These are phyloP conservation scores for Catharus ustulatus DNA, from an alignment of 2,797 vertebrate genomes.

Conservation along the genomic window DNA sequence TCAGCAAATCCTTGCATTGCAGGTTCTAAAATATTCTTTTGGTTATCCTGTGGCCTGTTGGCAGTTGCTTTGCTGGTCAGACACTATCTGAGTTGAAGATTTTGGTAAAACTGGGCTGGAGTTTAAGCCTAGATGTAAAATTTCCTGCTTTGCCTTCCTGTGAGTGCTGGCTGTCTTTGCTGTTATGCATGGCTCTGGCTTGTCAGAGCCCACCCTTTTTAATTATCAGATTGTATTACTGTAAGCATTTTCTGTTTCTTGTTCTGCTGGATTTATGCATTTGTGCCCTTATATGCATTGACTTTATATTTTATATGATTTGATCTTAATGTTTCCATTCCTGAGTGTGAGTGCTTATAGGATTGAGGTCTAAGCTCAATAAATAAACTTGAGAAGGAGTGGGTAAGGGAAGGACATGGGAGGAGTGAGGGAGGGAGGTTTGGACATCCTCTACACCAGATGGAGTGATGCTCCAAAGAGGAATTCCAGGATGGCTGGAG, in stretches of 20 bases:
- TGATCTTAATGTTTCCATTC: slow-evolving; percentile 25
- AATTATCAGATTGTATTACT: slow-evolving; percentile 56
- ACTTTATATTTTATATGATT: slow-evolving; percentile 23
- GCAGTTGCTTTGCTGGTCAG: not conserved
- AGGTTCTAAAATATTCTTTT: not conserved
- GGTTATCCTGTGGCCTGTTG: not conserved
- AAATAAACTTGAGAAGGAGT: slow-evolving; percentile 19
- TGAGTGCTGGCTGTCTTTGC: not conserved
- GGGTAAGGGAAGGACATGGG: not conserved
- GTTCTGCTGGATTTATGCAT: slow-evolving; percentile 27
- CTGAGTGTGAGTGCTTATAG: not conserved
- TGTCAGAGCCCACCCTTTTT: slow-evolving; percentile 17
- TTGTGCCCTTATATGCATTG: not conserved
- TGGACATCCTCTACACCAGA: not conserved
- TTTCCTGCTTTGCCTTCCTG: not conserved
- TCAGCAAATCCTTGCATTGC: not conserved
- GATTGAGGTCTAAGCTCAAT: not conserved
- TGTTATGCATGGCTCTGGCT: not conserved
- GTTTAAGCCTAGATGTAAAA: not conserved
- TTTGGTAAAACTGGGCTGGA: not conserved
- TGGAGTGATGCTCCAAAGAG: not conserved
- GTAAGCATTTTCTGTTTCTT: slow-evolving; percentile 39
- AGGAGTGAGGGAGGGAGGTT: not conserved
- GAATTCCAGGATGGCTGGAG: not conserved
- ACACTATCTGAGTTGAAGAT: not conserved